Base-by-base conservation (phyloP, 2,888 invertebrate genomes). In the Temnothorax ravouxi region DNA sequence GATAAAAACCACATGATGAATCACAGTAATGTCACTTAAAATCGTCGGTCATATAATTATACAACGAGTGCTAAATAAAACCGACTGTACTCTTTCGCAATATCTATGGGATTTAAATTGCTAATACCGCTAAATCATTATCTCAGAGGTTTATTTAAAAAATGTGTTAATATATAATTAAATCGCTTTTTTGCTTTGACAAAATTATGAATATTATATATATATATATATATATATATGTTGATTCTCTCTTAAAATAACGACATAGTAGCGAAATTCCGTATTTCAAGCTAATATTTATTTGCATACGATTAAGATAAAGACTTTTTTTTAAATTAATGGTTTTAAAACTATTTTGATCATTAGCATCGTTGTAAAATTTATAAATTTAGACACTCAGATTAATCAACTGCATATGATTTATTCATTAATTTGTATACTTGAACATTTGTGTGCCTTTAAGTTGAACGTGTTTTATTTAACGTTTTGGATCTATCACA, bases 1-100 rank as follows among this genome's bases (percentile, higher is more conserved):
- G 54, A 34, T 66, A 56, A 79, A 69, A 50, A 77, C 25, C 25
- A 41, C 29, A 54, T 21, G 4, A 59, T 52, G 76, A 66, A 15
- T 77, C 76, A 77, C 11, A 25, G 41, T 15, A 29, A 29, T n/a
- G 0, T 62, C 25, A 5, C 29, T 77, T 8, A 44, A 64, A 52
- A 50, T 64, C 3, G 38, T 62, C 6, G 11, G 3, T n/a, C 21
- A 8, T 66, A 52, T 66, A 52, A 52, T 54, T 54, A 52, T 77
- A 25, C 5, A 52, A 76, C n/a, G 15, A 6, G 1, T n/a, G 34
- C 15, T 75, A 47, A 61, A 61, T 25, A 61, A 61, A 61, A 61
- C 2, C 2, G 9, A 2, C 3, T 34, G 18, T 21, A 59, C 13
- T 69, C 15, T 72, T 72, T 25, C 21, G 6, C 13, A 44, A 18